A percentile compares a stretch with the other conserved stretches of the same genome.
Conservation (phyloP, 2,113 vertebrate species). For the Larimichthys polyactis region DNA sequence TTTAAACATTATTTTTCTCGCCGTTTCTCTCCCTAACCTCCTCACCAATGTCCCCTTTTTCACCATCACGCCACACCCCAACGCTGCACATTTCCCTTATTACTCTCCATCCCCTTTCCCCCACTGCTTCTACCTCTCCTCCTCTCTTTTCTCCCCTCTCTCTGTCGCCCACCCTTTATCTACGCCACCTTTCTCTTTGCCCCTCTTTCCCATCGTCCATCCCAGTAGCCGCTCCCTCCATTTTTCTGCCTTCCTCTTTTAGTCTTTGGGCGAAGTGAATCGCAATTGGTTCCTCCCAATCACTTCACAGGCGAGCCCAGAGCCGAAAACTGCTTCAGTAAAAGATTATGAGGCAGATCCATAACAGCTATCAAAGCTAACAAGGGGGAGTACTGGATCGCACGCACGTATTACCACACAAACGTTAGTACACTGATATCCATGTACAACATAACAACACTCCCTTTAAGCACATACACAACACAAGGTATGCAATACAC, state of each 20-base stretch:
- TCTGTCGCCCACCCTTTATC: neutral
- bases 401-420: neutral
- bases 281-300: constrained; percentile 50
- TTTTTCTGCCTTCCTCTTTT: neutral
- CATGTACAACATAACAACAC: no score
- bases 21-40: neutral
- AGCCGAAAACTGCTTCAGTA: constrained; percentile 44
- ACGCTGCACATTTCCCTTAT: constrained; percentile 25
- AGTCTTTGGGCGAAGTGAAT: constrained; percentile 22
- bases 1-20: neutral
- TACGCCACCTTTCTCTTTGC: neutral
- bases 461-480: no score
- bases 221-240: neutral
- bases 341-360: constrained; percentile 77
- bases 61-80: neutral
- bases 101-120: neutral
- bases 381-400: constrained; percentile 37
- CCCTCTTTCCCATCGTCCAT: neutral
- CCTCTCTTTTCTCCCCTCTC: neutral
- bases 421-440: neutral
- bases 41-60: neutral
- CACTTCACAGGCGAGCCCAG: constrained; percentile 28
- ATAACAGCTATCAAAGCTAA: constrained; percentile 69
- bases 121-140: neutral
- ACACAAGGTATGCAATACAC: neutral